Base-by-base conservation (phyloP, 2,113 vertebrate species). In the Procavia capensis region DNA sequence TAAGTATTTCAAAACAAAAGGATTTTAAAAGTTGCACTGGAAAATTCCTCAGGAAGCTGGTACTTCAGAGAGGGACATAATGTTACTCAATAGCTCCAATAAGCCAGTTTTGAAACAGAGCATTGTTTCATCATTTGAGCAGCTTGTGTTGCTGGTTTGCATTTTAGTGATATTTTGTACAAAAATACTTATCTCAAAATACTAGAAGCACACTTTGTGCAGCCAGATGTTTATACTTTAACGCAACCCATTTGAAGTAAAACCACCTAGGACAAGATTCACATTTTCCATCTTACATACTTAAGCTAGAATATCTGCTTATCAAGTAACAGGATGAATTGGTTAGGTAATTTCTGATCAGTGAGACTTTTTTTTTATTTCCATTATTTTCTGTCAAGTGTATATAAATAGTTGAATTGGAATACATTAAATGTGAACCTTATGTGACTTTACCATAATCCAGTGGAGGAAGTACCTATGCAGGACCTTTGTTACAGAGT, bases 21-120 rank as follows among this genome's bases (percentile, higher is more conserved):
- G 22, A 68, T 74, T 45, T 78, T 88, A 61, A 6, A 9, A 75
- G 43, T 64, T 75, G 63, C 79, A 19, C 54, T 90, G 59, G 86
- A 97, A 96, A 94, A 95, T 79, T 96, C 68, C 79, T 94, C 95
- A 97, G 94, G 88, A 97, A 96, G 88, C 78, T 79, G 81, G 90
- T 94, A 88, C 78, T 94, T 93, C 68, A 88, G 75, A 92, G 29
- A 43, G 31, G 93, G 29, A 61, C 7, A 43, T 17, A 66, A 3
- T 84, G 78, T 96, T 96, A 96, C 95, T 92, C 95, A 95, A 93
- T 19, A 63, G 34, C 70, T 94, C 45, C 34, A 45, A 68, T 22
- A 88, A 92, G 50, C 27, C 61, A n/a, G 59, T 75, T 93, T 74
- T 85, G 54, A 97, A 88, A 79, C 34, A 75, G 39, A 86, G 27